Evolutionary conservation across 1,140 invertebrate genomes (phyloP).

Genomic region (Drosophila kepulauana): DNA sequence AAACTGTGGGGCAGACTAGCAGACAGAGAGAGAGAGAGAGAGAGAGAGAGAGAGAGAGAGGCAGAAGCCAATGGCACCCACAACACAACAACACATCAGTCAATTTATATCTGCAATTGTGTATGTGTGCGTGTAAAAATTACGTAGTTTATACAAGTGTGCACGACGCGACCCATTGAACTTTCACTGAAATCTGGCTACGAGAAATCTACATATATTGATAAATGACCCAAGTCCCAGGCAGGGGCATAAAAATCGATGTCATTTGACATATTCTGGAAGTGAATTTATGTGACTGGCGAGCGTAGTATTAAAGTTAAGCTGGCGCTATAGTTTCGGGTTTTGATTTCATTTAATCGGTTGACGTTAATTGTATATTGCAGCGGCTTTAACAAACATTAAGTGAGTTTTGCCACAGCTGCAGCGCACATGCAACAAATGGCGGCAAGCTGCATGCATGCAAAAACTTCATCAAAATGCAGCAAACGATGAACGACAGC

Average conservation of each 20-base stretch:
- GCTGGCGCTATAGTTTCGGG: conserved; percentile 13
- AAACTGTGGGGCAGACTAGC: conserved; percentile 43
- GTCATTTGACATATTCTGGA: conserved; percentile 60
- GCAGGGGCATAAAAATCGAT: conserved; percentile 65
- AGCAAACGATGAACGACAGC: conserved; percentile 46
- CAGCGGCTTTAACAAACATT: conserved; percentile 62
- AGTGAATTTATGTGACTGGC: conserved; percentile 48
- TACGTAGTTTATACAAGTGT: conserved; percentile 66
- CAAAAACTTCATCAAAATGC: conserved; percentile 71
- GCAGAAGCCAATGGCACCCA: conserved; percentile 44
- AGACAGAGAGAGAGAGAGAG: conserved; percentile 36
- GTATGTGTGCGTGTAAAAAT: conserved; percentile 59
- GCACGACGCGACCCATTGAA: conserved; percentile 56
- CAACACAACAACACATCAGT: conserved; percentile 73
- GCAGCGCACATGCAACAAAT: conserved; percentile 53
- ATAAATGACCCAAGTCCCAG: conserved; percentile 69
- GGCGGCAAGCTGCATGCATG: conserved; percentile 27
- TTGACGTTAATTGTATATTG: conserved; percentile 51
- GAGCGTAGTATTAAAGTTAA: conserved; percentile 37
- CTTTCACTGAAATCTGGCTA: conserved; percentile 41
- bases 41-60: not conserved
- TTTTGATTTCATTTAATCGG: conserved; percentile 76
- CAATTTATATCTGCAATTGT: conserved; percentile 75
- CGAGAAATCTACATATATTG: conserved; percentile 78
- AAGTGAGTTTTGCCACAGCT: conserved; percentile 66